Percentiles rank a stretch among this genome's conserved stretches.
These are phyloP conservation scores for Ondatra zibethicus DNA, from an alignment of 2,113 vertebrate species.

Conservation along the genomic window DNA sequence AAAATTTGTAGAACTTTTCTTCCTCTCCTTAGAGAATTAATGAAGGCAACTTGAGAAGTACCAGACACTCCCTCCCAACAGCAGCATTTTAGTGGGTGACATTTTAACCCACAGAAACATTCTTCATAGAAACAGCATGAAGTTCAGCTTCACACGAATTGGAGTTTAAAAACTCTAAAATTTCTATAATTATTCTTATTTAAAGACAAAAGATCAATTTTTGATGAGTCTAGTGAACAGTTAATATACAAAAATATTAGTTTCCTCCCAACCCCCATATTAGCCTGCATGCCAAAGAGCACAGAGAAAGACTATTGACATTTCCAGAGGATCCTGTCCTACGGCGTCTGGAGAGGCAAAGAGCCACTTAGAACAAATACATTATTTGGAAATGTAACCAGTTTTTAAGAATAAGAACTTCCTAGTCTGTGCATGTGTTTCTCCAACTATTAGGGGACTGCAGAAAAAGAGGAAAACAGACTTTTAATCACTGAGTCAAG, in stretches of 20 bases:
- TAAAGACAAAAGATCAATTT: conserved; percentile 31
- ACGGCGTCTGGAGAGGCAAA: conserved; percentile 19
- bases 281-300: conserved; percentile 38
- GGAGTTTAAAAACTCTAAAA: background rate
- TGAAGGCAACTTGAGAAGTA: background rate
- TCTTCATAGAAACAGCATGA: background rate
- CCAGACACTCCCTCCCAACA: background rate
- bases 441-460: conserved; percentile 52
- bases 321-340: background rate
- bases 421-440: background rate
- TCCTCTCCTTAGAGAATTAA: background rate
- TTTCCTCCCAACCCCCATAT: background rate
- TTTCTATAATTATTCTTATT: conserved; percentile 41
- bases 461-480: conserved; percentile 57
- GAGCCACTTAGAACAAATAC: conserved; percentile 46
- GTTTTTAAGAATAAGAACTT: conserved; percentile 57
- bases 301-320: conserved; percentile 4
- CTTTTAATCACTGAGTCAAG: conserved; percentile 64
- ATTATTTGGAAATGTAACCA: conserved; percentile 71
- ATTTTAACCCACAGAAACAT: conserved; percentile 12
- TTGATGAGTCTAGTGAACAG: conserved; percentile 42
- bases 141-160: conserved; percentile 3
- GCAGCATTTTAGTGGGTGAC: background rate
- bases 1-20: background rate
- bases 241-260: conserved; percentile 57